These are phyloP conservation scores for Fregata magnificens DNA, from an alignment of 2,113 vertebrate genomes.

Conservation along the genomic window DNA sequence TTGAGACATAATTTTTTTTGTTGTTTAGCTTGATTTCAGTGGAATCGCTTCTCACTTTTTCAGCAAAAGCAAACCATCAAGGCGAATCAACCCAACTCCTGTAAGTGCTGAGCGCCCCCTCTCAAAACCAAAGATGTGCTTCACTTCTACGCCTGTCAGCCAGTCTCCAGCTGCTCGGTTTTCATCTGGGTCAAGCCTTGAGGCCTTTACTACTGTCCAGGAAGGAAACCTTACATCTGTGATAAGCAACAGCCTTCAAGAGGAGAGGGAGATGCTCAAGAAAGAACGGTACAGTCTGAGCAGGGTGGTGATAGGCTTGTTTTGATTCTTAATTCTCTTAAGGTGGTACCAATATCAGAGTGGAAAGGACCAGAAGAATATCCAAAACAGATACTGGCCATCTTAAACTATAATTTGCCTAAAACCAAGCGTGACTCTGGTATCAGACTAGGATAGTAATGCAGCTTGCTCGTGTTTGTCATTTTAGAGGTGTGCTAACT, in stretches of 20 bases:
- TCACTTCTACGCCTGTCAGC: constrained; percentile 91
- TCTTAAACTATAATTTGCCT: not conserved
- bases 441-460: not conserved
- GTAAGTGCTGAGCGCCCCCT: constrained; percentile 88
- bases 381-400: not conserved
- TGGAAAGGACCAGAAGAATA: not conserved
- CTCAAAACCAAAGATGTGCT: constrained; percentile 94
- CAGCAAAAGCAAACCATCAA: constrained; percentile 89
- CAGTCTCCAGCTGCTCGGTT: constrained; percentile 69
- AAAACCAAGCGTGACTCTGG: not conserved
- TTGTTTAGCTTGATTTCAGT: not conserved
- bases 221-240: constrained; percentile 44
- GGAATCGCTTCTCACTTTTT: not conserved
- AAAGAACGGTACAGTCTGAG: constrained; percentile 84
- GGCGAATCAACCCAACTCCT: constrained; percentile 96
- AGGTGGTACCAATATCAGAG: not conserved
- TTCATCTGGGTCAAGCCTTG: constrained; percentile 60
- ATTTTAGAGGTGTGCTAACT: not conserved
- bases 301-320: not conserved
- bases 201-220: constrained; percentile 60
- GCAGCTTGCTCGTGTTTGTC: not conserved
- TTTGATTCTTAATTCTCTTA: not conserved
- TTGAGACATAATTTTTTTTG: not conserved
- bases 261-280: constrained; percentile 93
- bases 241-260: constrained; percentile 79